Evolutionary conservation across 53 echinoderm and acorn worm genomes (phyloP).

Genomic region (Echinometra lucunter): DNA sequence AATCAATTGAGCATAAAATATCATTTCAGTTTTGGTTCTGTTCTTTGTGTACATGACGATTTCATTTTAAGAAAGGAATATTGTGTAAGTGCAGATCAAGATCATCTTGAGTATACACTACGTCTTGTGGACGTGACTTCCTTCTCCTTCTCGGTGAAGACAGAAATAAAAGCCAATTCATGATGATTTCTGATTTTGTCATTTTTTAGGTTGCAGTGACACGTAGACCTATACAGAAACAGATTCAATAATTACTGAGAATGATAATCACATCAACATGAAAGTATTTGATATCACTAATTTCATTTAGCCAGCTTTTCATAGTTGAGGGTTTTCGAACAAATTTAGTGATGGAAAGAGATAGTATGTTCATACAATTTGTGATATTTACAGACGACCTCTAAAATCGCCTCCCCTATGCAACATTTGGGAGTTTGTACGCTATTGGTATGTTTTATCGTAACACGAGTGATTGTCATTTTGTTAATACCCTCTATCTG

Average conservation of each 20-base stretch:
- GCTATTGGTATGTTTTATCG: too few relatives aligned
- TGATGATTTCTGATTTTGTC: background rate
- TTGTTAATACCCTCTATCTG: too few relatives aligned
- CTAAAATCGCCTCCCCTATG: background rate
- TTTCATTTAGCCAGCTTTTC: background rate
- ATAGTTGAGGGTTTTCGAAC: background rate
- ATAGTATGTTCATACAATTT: background rate
- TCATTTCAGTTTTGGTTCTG: background rate
- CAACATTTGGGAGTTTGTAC: too few relatives aligned
- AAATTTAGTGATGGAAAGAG: background rate
- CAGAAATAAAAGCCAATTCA: background rate
- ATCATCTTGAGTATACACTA: background rate
- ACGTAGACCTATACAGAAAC: background rate
- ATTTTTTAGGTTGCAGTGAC: background rate
- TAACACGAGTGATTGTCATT: too few relatives aligned
- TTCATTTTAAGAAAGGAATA: background rate
- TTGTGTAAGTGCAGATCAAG: background rate
- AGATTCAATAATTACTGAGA: background rate
- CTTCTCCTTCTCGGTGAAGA: background rate
- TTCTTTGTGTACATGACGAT: conserved; percentile 22
- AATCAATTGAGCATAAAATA: conserved; percentile 46
- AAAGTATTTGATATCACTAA: background rate
- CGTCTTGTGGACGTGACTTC: background rate
- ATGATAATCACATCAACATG: background rate
- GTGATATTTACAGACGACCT: background rate